Evolutionary conservation across 1,140 invertebrate genomes (phyloP), one percentile per base, ranked within the genome.

Genomic region (Halictus rubicundus): DNA sequence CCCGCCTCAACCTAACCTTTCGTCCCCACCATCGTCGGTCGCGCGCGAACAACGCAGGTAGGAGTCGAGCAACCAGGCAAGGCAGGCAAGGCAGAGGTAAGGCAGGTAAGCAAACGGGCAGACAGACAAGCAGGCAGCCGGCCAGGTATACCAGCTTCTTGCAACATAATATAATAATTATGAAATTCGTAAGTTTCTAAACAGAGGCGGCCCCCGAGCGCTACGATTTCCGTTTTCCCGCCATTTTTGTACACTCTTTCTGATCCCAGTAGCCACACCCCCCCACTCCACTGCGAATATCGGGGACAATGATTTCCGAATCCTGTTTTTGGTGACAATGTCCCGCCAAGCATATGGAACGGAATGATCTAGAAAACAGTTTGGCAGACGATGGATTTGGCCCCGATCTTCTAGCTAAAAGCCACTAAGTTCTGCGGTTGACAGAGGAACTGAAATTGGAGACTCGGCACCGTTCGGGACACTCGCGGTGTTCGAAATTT

Each of bases 171-270:
- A 92, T 88, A 88, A 93, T 92, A 93, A 92, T 93, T 93, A 93
- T 93, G 91, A 93, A 92, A 92, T 93, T 93, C 88, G 90, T 92
- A 89, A 91, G 90, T 93, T 92, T 92, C 91, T 91, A 91, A 93
- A 91, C 85, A 88, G 88, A 89, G 85, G 66, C 75, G 68, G n/a
- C n/a, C n/a, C n/a, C 32, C 75, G 66, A 68, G 79, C 52, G 71
- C 80, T 49, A 78, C 84, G 85, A 84, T 90, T 88, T 89, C 84
- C 83, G 87, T 77, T 89, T 80, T 89, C 79, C 74, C 65, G 76
- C 37, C 37, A 5, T 42, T 42, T 60, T 57, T 57, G 6, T 21
- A 21, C 27, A 84, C 85, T 84, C 78, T 68, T 71, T 52, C 39
- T 14, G 16, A 21, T 69, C 32, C 21, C 10, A 14, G 0, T 2